Base-by-base conservation (phyloP, 2,888 invertebrate genomes). In the Theretra japonica region DNA sequence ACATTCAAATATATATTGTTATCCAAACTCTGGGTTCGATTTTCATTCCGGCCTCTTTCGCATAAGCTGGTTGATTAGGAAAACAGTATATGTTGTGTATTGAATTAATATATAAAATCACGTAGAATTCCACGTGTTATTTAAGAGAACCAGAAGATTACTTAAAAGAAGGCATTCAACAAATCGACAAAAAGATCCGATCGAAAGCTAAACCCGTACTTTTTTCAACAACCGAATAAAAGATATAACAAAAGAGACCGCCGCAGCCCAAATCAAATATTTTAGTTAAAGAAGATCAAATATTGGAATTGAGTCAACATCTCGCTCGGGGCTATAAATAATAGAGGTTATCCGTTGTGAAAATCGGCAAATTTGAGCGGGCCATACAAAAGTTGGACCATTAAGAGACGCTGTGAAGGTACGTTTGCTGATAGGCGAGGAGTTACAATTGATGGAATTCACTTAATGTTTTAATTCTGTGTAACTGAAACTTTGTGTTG, bases 361-460 rank as follows among this genome's bases (percentile, higher is more conserved):
- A 60, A 73, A 83, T 86, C 78, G 80, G 79, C 82, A 84, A 86
- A 86, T 86, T 86, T 82, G 79, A 83, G 84, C 84, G 82, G 77
- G 77, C 81, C 79, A 82, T 77, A 84, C 84, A 81, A 85, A 87
- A 88, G 84, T 88, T 87, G 75, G 70, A 68, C 82, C 83, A 87
- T 88, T 87, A 86, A 84, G 60, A 68, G 59, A 30, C 69, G 72
- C 65, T 65, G 23, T 53, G 56, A 28, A 59, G 72, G 48, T 69
- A 72, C 60, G 69, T 59, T 53, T 65, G 56, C 56, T 56, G 33
- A 69, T 72, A 72, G 69, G 21, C 72, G 1, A n/a, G n/a, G 72
- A 72, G 72, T 33, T 25, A 19, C 33, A 21, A 56, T 19, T 56
- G 23, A 21, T 41, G 17, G 23, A 11, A 71, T 56, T 19, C 8